Evolutionary conservation across 1,140 invertebrate species (phyloP), one percentile per base, ranked within the genome.

Genomic region (Scaptodrosophila lebanonensis): DNA sequence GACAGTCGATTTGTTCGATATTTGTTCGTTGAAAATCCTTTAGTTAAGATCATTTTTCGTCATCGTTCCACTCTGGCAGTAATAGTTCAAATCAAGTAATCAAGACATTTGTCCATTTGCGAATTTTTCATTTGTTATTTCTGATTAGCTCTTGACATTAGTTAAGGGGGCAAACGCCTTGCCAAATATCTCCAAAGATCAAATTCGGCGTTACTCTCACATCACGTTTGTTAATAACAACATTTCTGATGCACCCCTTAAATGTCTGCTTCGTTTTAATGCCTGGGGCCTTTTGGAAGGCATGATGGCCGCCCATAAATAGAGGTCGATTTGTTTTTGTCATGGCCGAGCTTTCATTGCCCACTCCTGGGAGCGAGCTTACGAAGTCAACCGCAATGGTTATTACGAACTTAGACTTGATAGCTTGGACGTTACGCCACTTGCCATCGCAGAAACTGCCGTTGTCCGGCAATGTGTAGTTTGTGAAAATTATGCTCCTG

Each of bases 381-480:
- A 85, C 39, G 12, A 44, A 79, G 68, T 84, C 70, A n/a, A 84
- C 71, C 25, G 66, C 70, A 18, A 79, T 64, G 4, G 83, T 84
- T 29, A 85, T 79, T 30, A 85, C 69, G 47, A 75, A 84, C 53
- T 87, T 75, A 13, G 76, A 85, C 59, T 86, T 85, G n/a, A 79
- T 66, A n/a, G 72, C 71, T 43, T 67, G 66, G 0, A 85, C 76
- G 44, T 70, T 93, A 83, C 98, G 97, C 96, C 97, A 99, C 18
- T 95, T 89, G 22, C 97, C 97, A 88, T 99, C 96, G 85, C 97
- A 99, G 17, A 96, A 89, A 18, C 91, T 90, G 83, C 93, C 91
- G 20, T 92, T 90, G n/a, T 90, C 88, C 12, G 90, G 88, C 2
- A 95, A 91, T 13, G 89, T 91, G 83, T 93, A 97, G 0, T 88